Percentiles rank a stretch among this genome's conserved stretches.
Evolutionary conservation across 1,140 invertebrate genomes (phyloP).

Genomic region (Zaprionus capensis): DNA sequence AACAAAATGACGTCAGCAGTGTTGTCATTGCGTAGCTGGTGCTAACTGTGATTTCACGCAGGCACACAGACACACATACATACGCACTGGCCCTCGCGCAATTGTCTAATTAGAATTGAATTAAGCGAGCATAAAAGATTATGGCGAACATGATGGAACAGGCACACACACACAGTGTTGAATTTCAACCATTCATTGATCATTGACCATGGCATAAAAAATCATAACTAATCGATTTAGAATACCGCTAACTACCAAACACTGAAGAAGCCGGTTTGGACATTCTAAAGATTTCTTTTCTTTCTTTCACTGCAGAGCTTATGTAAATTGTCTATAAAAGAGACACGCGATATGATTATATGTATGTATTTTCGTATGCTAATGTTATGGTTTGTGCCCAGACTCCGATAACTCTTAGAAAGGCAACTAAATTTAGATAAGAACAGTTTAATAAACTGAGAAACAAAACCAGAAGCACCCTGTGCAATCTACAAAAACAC

Average conservation of each 20-base stretch:
- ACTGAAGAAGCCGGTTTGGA: constrained; percentile 53
- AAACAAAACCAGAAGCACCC: constrained; percentile 41
- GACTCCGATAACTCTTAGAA: constrained; percentile 53
- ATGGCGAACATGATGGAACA: constrained; percentile 11
- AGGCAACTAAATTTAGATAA: constrained; percentile 77
- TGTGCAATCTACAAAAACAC: constrained; percentile 21
- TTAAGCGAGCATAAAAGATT: constrained; percentile 53
- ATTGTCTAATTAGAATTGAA: constrained; percentile 76
- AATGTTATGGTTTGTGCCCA: constrained; percentile 39
- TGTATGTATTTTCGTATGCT: constrained; percentile 45
- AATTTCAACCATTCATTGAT: constrained; percentile 57
- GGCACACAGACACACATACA: constrained; percentile 16
- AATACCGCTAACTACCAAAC: constrained; percentile 68
- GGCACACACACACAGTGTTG: constrained; percentile 13
- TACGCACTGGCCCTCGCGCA: constrained; percentile 32
- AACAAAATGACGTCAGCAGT: constrained; percentile 56
- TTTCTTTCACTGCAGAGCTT: constrained; percentile 43
- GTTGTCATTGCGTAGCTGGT: constrained; percentile 37
- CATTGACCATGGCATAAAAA: constrained; percentile 45
- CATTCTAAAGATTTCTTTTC: constrained; percentile 59
- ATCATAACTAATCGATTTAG: constrained; percentile 77
- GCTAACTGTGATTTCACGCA: constrained; percentile 55
- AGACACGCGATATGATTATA: constrained; percentile 2
- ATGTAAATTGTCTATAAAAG: constrained; percentile 55
- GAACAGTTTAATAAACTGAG: constrained; percentile 52